Percentiles rank a stretch among this genome's conserved stretches.
Conservation (phyloP, 1,140 invertebrate genomes). For the Anoplophora glabripennis region DNA sequence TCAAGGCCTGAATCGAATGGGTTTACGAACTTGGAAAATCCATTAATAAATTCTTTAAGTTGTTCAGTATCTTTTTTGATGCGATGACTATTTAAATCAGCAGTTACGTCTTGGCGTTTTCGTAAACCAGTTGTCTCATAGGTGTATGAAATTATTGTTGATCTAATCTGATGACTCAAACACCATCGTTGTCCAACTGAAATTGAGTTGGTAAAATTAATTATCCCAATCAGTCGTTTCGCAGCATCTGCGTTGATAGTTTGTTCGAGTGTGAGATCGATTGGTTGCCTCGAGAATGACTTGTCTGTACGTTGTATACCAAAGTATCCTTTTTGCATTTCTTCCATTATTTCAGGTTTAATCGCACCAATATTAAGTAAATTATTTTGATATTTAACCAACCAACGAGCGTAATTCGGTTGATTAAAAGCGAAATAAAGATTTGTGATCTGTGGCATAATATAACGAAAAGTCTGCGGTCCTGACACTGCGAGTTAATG, state of each 20-base stretch:
- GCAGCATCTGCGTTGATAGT: slow-evolving; percentile 32
- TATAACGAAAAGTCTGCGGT: slow-evolving; percentile 34
- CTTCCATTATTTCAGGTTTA: slow-evolving; percentile 25
- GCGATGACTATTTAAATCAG: neutral
- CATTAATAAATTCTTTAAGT: slow-evolving; percentile 22
- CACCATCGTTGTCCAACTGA: slow-evolving; percentile 12
- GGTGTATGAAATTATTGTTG: slow-evolving; percentile 15
- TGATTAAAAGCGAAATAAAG: slow-evolving; percentile 33
- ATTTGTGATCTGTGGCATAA: slow-evolving; percentile 27
- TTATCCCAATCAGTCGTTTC: slow-evolving; percentile 25
- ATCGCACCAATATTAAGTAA: slow-evolving; percentile 9
- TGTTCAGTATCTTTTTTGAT: slow-evolving; percentile 26
- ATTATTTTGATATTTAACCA: slow-evolving; percentile 24
- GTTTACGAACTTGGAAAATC: slow-evolving; percentile 25
- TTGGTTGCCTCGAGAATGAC: slow-evolving; percentile 27
- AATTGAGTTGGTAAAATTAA: slow-evolving; percentile 22
- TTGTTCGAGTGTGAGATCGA: slow-evolving; percentile 23
- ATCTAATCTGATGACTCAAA: slow-evolving; percentile 20
- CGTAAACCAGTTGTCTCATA: slow-evolving; percentile 22
- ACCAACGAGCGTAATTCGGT: slow-evolving; percentile 29
- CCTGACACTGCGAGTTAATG: slow-evolving; percentile 36
- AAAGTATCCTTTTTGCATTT: slow-evolving; percentile 29
- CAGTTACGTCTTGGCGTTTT: neutral
- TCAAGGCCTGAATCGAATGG: slow-evolving; percentile 22
- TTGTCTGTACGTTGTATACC: slow-evolving; percentile 28